Evolutionary conservation across 2,113 vertebrate genomes (phyloP), one percentile per base, ranked within the genome.

Genomic region (Mormyrus iriodes): DNA sequence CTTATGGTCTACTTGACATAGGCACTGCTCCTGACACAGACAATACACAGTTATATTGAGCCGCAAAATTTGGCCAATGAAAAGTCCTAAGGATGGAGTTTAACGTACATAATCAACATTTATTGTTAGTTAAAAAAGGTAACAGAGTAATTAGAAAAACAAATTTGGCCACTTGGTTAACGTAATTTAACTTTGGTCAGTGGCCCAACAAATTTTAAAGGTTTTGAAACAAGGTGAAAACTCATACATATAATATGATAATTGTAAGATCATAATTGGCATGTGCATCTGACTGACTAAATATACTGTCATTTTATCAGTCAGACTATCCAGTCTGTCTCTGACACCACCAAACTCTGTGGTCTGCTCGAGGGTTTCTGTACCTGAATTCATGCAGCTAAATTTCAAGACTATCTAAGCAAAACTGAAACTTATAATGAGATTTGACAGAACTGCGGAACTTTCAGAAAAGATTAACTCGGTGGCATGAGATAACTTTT

Each of bases 391-490:
- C 53, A 87, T 87, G 86, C 19, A 61, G 86, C 53, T 35, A 65
- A 44, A 61, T 61, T 87, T 87, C n/a, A 65, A 24, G 53, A 65
- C 31, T 89, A 89, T 90, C 89, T 91, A 88, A 90, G 90, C 88
- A 90, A 90, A 91, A 93, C 90, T 93, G 86, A 90, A 92, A 93
- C 87, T 90, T 92, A 55, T 89, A 95, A 93, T 91, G 91, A 91
- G 91, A 92, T 93, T 92, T 90, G 89, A 90, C 88, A 91, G 27
- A 94, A 91, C 49, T 79, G 7, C 88, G 92, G 79, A 15, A 61
- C 91, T 93, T 91, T 93, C 90, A 91, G 90, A 91, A 91, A 83
- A 92, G 91, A 94, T 92, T 94, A 94, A 93, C 92, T 91, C 89
- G 48, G 85, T 89, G 92, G 89, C 88, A 13, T 58, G 89, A 94